These are phyloP conservation scores for Piprites chloris DNA, from an alignment of 2,113 vertebrate species.

Conservation along the genomic window DNA sequence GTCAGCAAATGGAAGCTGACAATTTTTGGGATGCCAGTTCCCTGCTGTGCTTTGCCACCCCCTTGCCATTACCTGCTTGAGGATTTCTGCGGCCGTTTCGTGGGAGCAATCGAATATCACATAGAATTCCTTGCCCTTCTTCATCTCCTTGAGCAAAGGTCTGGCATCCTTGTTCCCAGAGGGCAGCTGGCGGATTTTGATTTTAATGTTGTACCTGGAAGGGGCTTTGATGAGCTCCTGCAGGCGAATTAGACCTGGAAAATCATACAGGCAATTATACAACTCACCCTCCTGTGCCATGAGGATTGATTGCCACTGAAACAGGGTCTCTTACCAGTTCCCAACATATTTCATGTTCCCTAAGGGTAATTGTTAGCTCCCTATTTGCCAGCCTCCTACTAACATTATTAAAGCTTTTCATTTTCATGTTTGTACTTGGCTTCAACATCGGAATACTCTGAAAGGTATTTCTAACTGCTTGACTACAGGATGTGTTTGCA, in stretches of 20 bases:
- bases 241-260: constrained; percentile 91
- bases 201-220: constrained; percentile 95
- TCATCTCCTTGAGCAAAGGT: constrained; percentile 97
- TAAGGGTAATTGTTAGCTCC: background rate
- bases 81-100: constrained; percentile 88
- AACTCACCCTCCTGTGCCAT: background rate
- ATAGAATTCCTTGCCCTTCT: constrained; percentile 93
- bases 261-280: constrained; percentile 32
- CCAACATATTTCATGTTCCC: background rate
- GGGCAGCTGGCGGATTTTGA: constrained; percentile 96
- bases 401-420: background rate
- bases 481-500: background rate
- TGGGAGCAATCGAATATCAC: constrained; percentile 97
- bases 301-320: background rate
- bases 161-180: constrained; percentile 91
- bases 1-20: background rate
- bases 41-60: background rate
- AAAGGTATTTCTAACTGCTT: background rate
- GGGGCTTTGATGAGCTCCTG: constrained; percentile 99
- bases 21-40: background rate
- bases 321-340: background rate
- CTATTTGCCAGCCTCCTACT: background rate
- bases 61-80: constrained; percentile 86
- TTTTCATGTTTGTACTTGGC: background rate
- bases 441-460: background rate